These are phyloP conservation scores for Drosophila koepferae DNA, from an alignment of 2,888 invertebrate genomes.

Conservation along the genomic window DNA sequence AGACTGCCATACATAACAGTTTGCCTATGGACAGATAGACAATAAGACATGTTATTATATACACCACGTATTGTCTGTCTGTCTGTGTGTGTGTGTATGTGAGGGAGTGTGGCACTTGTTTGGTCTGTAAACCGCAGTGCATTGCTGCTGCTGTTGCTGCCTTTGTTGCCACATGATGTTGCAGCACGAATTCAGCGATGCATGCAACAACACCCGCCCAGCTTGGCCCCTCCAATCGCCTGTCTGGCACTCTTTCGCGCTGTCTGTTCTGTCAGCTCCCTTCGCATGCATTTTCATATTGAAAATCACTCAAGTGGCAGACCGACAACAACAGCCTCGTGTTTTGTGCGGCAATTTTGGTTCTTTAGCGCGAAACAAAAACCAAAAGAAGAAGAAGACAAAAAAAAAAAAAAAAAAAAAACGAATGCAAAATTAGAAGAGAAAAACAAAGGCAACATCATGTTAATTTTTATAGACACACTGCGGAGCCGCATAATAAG, in stretches of 20 bases:
- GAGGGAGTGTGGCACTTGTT: conserved; percentile 29
- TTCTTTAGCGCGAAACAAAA: conserved; percentile 50
- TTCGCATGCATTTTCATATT: conserved; percentile 75
- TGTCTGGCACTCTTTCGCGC: conserved; percentile 26
- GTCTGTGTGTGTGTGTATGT: conserved; percentile 12
- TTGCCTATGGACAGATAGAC: conserved; percentile 16
- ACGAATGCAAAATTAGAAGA: conserved; percentile 3
- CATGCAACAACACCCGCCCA: conserved; percentile 56
- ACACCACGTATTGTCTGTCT: conserved; percentile 4
- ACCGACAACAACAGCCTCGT: conserved; percentile 52
- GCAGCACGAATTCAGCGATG: conserved; percentile 58
- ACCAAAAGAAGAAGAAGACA: neutral
- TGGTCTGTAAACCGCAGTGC: conserved; percentile 68
- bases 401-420: neutral
- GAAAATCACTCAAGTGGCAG: conserved; percentile 78
- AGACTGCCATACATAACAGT: conserved; percentile 30
- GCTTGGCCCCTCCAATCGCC: conserved; percentile 22
- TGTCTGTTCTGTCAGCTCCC: conserved; percentile 56
- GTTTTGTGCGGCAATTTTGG: conserved; percentile 58
- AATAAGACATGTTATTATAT: conserved; percentile 24
- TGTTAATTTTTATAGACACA: conserved; percentile 70
- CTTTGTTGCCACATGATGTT: conserved; percentile 69
- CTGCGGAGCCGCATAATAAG: conserved; percentile 63
- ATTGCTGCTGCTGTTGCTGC: conserved; percentile 52
- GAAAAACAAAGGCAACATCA: conserved; percentile 47